A percentile compares a stretch with the other conserved stretches of the same genome.
Conservation (phyloP, 2,888 invertebrate genomes). For the Toxonevra muliebris region DNA sequence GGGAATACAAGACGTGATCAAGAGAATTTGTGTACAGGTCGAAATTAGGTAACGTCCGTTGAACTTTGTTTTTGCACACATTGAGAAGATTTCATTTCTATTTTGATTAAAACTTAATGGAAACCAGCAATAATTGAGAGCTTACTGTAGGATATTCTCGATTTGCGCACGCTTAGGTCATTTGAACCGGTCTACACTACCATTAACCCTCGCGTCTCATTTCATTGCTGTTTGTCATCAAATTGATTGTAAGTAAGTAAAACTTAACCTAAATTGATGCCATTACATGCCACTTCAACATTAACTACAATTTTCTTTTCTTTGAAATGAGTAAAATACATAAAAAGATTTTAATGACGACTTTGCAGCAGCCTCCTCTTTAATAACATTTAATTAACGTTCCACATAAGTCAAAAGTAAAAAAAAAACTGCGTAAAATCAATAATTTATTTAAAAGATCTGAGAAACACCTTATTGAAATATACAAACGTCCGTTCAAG, state of each 20-base stretch:
- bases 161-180: too few species aligned
- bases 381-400: slow-evolving; percentile 35
- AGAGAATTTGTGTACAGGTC: too few species aligned
- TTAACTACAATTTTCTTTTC: slow-evolving; percentile 11
- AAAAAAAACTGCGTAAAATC: slow-evolving; percentile 38
- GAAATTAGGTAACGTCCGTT: too few species aligned
- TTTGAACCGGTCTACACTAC: too few species aligned
- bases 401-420: slow-evolving; percentile 19
- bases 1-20: too few species aligned
- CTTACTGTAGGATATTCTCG: too few species aligned
- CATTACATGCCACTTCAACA: slow-evolving; percentile 6
- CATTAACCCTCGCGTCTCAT: too few species aligned
- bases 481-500: slow-evolving; percentile 32
- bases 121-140: too few species aligned
- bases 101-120: too few species aligned
- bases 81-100: too few species aligned
- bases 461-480: slow-evolving; percentile 34
- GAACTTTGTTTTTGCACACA: too few species aligned
- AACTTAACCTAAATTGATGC: not conserved
- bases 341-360: slow-evolving; percentile 20
- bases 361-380: slow-evolving; percentile 16
- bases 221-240: too few species aligned
- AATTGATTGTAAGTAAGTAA: not conserved
- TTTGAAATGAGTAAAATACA: slow-evolving; percentile 2
- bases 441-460: slow-evolving; percentile 39